Conservation (phyloP, 2,797 vertebrate species). For the Onychomys arenicola region DNA sequence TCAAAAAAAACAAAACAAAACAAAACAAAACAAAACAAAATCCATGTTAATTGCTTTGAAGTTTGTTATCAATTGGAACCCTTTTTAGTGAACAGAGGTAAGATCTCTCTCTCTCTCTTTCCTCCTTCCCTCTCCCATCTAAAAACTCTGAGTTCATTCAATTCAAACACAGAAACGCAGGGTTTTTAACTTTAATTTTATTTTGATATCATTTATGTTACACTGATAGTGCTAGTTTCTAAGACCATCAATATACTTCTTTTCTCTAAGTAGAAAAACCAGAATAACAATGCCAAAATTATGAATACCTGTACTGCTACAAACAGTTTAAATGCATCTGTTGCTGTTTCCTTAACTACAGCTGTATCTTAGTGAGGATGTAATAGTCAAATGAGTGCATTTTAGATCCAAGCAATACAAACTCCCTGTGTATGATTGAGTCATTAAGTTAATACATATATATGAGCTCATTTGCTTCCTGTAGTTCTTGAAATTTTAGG, state of each 20-base stretch:
- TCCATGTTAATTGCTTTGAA: not conserved
- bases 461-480: not conserved
- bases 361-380: not conserved
- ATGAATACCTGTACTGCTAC: not conserved
- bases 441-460: not conserved
- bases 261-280: not conserved
- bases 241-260: slow-evolving; percentile 14
- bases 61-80: not conserved
- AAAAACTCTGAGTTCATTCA: not conserved
- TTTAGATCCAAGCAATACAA: slow-evolving; percentile 6
- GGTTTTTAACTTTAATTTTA: not conserved
- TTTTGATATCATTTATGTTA: not conserved
- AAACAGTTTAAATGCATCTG: not conserved
- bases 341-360: not conserved
- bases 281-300: slow-evolving; percentile 7
- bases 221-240: not conserved
- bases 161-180: not conserved
- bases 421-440: not conserved
- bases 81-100: not conserved
- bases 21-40: too few relatives aligned
- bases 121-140: not conserved
- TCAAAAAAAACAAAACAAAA: too few relatives aligned
- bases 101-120: not conserved
- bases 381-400: not conserved
- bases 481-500: slow-evolving; percentile 30